These are phyloP conservation scores for Troides oblongomaculatus DNA, from an alignment of 2,888 invertebrate genomes.

Conservation along the genomic window DNA sequence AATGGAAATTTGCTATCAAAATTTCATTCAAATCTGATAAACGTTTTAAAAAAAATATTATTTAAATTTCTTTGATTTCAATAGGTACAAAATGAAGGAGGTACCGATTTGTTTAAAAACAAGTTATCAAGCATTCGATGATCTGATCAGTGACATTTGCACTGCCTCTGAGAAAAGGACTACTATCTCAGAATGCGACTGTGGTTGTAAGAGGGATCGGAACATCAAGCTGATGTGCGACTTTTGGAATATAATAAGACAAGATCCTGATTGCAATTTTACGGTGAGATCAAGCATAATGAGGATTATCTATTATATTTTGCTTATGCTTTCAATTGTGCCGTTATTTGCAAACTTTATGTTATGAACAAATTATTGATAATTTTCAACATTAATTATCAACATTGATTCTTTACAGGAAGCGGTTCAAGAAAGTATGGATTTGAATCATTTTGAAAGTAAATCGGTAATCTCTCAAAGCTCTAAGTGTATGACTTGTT, in stretches of 20 bases:
- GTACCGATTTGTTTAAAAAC: constrained; percentile 17
- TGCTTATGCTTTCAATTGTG: too few relatives aligned
- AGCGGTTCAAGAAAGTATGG: constrained; percentile 49
- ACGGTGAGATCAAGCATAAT: constrained; percentile 40
- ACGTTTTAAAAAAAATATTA: too few relatives aligned
- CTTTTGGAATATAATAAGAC: constrained; percentile 66
- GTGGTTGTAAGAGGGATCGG: constrained; percentile 37
- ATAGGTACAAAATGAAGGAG: constrained; percentile 12
- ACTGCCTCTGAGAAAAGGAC: constrained; percentile 22
- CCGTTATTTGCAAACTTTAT: too few relatives aligned
- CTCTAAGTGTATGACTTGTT: constrained; percentile 8
- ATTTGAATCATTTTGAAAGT: constrained; percentile 23
- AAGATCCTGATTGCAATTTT: constrained; percentile 57
- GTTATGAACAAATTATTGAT: not conserved
- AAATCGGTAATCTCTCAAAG: constrained; percentile 32
- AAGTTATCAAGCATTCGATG: constrained; percentile 44
- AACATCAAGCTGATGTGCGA: constrained; percentile 61
- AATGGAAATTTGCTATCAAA: too few relatives aligned
- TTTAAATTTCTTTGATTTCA: not conserved
- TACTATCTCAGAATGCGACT: constrained; percentile 28
- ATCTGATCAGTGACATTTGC: constrained; percentile 52
- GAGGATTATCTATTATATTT: too few relatives aligned
- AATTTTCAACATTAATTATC: too few relatives aligned
- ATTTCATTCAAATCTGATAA: too few relatives aligned
- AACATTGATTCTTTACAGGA: constrained; percentile 38